A percentile compares a stretch with the other conserved stretches of the same genome.
phyloP scores from a whole-genome alignment of 1,140 invertebrate species.

The Camponotus vicinus region DNA sequence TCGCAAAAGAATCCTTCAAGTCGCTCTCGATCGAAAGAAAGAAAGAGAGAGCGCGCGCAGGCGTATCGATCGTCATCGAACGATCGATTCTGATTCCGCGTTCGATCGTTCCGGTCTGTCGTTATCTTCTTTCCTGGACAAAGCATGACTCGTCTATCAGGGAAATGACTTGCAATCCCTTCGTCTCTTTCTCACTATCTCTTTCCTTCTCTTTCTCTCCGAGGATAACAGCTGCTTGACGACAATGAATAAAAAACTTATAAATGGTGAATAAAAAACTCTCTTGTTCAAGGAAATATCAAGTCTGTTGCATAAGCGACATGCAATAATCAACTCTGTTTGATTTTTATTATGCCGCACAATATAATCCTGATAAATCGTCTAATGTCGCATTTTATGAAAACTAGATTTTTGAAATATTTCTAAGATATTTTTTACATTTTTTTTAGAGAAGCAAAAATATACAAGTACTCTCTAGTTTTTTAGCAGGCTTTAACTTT shows the following conservation, averaged over 20 bases:
- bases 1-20: constrained; percentile 43
- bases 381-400: constrained; percentile 4
- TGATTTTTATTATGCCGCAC: not conserved
- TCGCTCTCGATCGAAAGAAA: constrained; percentile 22
- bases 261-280: constrained; percentile 18
- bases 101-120: constrained; percentile 64
- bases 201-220: constrained; percentile 50
- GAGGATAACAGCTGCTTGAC: constrained; percentile 53
- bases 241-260: constrained; percentile 34
- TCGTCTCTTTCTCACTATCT: constrained; percentile 48
- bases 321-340: not conserved
- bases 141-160: constrained; percentile 70
- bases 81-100: constrained; percentile 44
- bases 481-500: not conserved
- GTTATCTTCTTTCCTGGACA: constrained; percentile 55
- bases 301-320: constrained; percentile 7
- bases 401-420: not conserved
- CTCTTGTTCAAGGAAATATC: constrained; percentile 40
- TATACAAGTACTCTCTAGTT: not conserved
- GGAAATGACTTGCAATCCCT: constrained; percentile 58
- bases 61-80: constrained; percentile 26
- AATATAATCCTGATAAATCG: constrained; percentile 4
- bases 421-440: not conserved
- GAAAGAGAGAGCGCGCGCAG: constrained; percentile 17
- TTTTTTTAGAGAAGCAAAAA: not conserved